Evolutionary conservation across 2,113 vertebrate species (phyloP).

Genomic region (Echinops telfairi): DNA sequence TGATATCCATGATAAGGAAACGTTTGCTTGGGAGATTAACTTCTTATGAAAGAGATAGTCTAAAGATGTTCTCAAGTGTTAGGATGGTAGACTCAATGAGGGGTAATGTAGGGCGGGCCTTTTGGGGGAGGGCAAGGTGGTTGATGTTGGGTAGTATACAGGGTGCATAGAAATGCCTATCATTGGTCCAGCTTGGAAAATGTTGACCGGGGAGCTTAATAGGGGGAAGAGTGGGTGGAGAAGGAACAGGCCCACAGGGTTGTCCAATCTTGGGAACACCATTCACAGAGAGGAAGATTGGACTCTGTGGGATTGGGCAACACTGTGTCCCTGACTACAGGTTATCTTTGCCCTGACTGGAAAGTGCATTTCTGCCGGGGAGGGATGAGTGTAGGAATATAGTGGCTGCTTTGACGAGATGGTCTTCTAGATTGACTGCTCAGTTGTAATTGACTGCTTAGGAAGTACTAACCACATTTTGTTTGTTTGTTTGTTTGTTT

Average conservation of each 20-base stretch:
- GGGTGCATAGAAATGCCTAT: background rate
- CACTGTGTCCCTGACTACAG: background rate
- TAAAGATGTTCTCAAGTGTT: conserved; percentile 15
- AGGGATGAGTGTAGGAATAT: background rate
- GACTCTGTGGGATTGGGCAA: background rate
- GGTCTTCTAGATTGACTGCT: background rate
- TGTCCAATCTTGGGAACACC: background rate
- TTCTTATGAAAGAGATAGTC: conserved; percentile 20
- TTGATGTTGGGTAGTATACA: background rate
- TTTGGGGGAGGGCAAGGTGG: background rate
- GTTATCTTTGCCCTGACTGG: background rate
- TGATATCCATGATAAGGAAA: background rate
- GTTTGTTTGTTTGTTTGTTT: too few relatives aligned
- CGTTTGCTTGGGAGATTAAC: conserved; percentile 3
- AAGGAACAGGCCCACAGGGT: background rate
- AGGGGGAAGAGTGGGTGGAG: background rate
- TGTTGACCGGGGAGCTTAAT: background rate
- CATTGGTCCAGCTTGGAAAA: background rate
- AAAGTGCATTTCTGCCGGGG: background rate
- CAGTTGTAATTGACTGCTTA: background rate
- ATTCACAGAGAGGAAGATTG: background rate
- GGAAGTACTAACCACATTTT: background rate
- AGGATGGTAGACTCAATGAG: background rate
- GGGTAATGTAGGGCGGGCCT: background rate
- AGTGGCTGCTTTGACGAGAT: background rate